phyloP scores from a whole-genome alignment of 2,113 vertebrate species.

The Oncorhynchus mykiss region DNA sequence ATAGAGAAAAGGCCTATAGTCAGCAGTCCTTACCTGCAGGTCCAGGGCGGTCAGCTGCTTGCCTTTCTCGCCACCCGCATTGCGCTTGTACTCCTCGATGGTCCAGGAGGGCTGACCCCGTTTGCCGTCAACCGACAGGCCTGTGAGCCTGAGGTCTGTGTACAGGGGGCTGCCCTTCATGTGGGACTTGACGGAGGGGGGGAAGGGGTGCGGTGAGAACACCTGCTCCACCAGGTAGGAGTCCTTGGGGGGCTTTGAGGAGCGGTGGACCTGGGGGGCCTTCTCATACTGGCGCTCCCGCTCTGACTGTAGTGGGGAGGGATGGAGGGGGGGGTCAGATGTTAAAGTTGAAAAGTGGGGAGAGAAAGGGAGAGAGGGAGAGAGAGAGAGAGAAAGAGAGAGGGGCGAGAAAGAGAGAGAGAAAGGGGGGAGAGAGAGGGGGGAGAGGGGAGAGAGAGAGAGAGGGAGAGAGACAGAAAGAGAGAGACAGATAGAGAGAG shows the following conservation, averaged over 20 bases:
- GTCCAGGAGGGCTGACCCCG: conserved; percentile 85
- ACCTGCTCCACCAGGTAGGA: conserved; percentile 89
- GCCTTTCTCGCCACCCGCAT: conserved; percentile 81
- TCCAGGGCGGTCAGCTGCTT: conserved; percentile 87
- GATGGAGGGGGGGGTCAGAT: conserved; percentile 24
- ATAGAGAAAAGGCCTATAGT: no score
- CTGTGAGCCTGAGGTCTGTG: conserved; percentile 84
- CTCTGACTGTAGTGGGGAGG: conserved; percentile 77
- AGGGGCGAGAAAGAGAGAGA: no score
- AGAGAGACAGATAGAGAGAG: neutral
- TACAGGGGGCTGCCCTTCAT: conserved; percentile 87
- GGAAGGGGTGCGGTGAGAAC: conserved; percentile 88
- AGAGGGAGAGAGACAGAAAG: no score
- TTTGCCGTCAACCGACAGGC: conserved; percentile 78
- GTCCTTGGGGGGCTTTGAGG: conserved; percentile 81
- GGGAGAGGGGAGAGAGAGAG: neutral
- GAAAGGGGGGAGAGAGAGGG: neutral
- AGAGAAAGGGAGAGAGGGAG: neutral
- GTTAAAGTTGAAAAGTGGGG: neutral
- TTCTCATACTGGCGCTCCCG: conserved; percentile 82
- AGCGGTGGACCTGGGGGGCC: conserved; percentile 78
- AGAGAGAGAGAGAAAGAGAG: no score
- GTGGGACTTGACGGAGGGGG: conserved; percentile 81
- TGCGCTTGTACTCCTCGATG: conserved; percentile 84
- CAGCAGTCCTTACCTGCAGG: conserved; percentile 80